Evolutionary conservation across 2,888 invertebrate genomes (phyloP).

Genomic region (Tanypteryx hageni): DNA sequence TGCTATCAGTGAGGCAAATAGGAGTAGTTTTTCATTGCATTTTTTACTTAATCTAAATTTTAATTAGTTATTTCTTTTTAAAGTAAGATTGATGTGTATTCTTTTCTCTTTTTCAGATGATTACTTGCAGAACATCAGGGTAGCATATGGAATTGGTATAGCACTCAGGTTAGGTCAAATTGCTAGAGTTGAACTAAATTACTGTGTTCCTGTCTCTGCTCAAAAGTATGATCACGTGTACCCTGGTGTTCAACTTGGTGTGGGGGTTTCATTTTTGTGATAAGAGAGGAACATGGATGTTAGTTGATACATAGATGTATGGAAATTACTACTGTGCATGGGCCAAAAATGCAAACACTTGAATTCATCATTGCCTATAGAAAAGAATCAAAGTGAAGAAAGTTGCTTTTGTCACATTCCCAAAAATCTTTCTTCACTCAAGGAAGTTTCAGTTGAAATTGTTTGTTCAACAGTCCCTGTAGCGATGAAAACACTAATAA

Average conservation of each 20-base stretch:
- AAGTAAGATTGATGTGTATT: conserved; percentile 5
- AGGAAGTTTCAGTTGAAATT: conserved; percentile 15
- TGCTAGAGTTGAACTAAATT: conserved; percentile 97
- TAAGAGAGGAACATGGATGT: conserved; percentile 44
- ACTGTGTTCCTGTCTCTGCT: conserved; percentile 87
- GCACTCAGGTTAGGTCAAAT: conserved; percentile 89
- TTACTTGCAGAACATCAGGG: conserved; percentile 74
- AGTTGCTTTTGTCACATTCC: conserved; percentile 5
- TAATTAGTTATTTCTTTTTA: conserved; percentile 37
- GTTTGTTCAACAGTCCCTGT: not conserved
- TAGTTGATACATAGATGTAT: conserved; percentile 30
- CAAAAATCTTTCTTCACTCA: conserved; percentile 33
- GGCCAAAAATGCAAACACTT: not conserved
- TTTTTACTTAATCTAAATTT: not conserved
- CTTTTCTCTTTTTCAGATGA: conserved; percentile 50
- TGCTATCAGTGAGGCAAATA: not conserved
- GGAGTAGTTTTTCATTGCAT: not conserved
- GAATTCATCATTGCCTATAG: conserved; percentile 40
- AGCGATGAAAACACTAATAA: not conserved
- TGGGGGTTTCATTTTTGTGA: conserved; percentile 88
- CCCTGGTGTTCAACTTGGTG: conserved; percentile 89
- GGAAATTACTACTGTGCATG: conserved; percentile 19
- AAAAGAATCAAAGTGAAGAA: not conserved
- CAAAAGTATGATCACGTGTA: conserved; percentile 81
- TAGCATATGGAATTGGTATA: conserved; percentile 89